phyloP scores from a whole-genome alignment of 1,140 invertebrate species.

The Bombyx mori region ASM3026992v2 NC_085131.1:1072001-1072500 shows the following conservation, averaged over 20 bases:
- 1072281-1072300: not conserved
- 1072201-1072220: not conserved
- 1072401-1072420: not conserved
- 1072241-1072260: not conserved
- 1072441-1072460: not conserved
- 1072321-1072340: not conserved
- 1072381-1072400: not conserved
- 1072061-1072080: not conserved
- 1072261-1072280: not conserved
- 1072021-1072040: not conserved
- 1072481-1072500: not conserved
- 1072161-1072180: not conserved
- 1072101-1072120: no score
- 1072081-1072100: no score
- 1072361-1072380: not conserved
- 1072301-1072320: not conserved
- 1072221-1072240: not conserved
- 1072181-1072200: not conserved
- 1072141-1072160: not conserved
- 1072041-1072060: not conserved
- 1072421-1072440: not conserved
- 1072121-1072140: not conserved
- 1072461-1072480: not conserved
- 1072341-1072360: not conserved
- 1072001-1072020: not conserved